phyloP scores from a whole-genome alignment of 2,888 invertebrate species.

The Eupithecia abbreviata region DNA sequence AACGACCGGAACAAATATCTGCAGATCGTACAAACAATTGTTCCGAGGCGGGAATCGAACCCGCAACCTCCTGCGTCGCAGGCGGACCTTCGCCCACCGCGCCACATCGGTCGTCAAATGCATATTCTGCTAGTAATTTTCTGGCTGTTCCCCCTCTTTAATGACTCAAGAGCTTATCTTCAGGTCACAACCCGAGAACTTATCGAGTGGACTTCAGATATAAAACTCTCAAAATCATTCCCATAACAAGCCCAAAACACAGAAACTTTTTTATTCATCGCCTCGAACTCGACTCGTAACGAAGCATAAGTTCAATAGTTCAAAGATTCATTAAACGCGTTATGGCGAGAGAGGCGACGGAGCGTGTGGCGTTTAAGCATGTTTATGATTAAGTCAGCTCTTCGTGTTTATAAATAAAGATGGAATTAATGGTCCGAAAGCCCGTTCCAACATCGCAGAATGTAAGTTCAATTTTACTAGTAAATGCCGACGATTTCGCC shows the following conservation, averaged over 20 bases:
- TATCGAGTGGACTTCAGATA: background rate
- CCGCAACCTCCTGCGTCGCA: no score
- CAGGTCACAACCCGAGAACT: background rate
- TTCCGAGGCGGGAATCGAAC: no score
- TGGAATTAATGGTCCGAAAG: constrained; percentile 71
- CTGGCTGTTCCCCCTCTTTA: background rate
- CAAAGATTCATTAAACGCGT: constrained; percentile 57
- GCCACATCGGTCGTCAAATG: no score
- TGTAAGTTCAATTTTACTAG: constrained; percentile 52
- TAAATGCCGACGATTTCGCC: constrained; percentile 5
- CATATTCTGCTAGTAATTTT: background rate
- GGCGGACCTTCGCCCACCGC: no score
- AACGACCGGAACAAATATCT: no score
- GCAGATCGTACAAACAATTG: no score
- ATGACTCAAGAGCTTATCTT: background rate
- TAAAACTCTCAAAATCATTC: constrained; percentile 9
- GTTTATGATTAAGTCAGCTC: constrained; percentile 75
- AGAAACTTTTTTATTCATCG: constrained; percentile 12
- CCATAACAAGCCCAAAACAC: constrained; percentile 2
- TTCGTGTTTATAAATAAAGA: constrained; percentile 77
- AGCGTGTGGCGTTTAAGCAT: constrained; percentile 57
- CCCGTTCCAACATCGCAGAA: constrained; percentile 52
- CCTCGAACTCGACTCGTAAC: constrained; percentile 20
- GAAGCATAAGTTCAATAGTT: constrained; percentile 44
- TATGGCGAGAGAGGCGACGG: constrained; percentile 55